Evolutionary conservation across 2,113 vertebrate genomes (phyloP).

Genomic region (Sitta europaea): DNA sequence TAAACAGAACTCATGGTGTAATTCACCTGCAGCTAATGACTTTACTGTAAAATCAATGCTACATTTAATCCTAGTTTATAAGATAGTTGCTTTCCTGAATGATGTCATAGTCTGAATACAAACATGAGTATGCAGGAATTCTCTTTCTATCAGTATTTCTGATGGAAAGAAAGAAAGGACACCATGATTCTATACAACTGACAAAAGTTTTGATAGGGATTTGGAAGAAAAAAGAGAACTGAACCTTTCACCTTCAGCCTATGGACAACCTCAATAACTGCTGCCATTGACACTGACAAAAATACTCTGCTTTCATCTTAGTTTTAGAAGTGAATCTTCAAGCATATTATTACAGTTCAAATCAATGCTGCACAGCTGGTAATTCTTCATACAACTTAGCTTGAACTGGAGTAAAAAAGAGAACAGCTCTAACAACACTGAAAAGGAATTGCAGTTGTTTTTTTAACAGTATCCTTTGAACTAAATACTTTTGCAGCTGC

Average conservation of each 20-base stretch:
- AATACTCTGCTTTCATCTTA: not conserved
- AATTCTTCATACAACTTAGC: not conserved
- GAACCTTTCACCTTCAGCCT: not conserved
- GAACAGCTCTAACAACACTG: not conserved
- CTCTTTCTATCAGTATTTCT: not conserved
- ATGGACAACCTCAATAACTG: not conserved
- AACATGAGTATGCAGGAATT: not conserved
- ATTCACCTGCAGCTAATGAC: not conserved
- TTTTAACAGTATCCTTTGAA: not conserved
- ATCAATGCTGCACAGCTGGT: not conserved
- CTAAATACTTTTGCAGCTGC: not conserved
- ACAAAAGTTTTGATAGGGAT: not conserved
- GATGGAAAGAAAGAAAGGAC: not conserved
- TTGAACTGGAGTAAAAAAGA: not conserved
- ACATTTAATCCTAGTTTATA: not conserved
- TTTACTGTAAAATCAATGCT: not conserved
- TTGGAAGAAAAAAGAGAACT: not conserved
- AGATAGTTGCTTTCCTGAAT: not conserved
- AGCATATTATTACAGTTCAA: not conserved
- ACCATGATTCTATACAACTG: not conserved
- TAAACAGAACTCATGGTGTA: not conserved
- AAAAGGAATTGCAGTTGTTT: not conserved
- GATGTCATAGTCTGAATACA: not conserved
- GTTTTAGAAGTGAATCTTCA: slow-evolving; percentile 3
- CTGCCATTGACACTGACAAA: not conserved